phyloP scores from a whole-genome alignment of 1,140 invertebrate species.

The Caenorhabditis inopinata region DNA sequence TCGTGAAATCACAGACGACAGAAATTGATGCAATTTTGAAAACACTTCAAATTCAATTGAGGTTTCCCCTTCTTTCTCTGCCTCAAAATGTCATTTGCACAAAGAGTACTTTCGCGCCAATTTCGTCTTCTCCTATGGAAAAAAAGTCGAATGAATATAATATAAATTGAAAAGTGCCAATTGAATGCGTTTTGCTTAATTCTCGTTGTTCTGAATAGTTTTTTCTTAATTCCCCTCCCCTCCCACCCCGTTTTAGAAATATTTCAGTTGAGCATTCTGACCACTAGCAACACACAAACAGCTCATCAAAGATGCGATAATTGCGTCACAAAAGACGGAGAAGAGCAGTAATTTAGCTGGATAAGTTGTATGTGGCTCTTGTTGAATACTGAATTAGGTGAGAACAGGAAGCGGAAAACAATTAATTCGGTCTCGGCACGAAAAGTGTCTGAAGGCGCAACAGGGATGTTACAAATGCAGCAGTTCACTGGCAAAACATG shows the following conservation, averaged over 20 bases:
- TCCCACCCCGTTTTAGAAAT: no score
- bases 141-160: no score
- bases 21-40: slow-evolving; percentile 33
- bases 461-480: not conserved
- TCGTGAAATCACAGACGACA: slow-evolving; percentile 9
- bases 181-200: no score
- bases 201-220: no score
- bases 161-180: no score
- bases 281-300: not conserved
- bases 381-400: not conserved
- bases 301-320: slow-evolving; percentile 27
- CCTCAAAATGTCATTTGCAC: slow-evolving; percentile 29
- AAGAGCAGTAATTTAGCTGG: slow-evolving; percentile 11
- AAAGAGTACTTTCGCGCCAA: not conserved
- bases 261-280: not conserved
- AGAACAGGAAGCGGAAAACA: not conserved
- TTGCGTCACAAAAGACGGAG: slow-evolving; percentile 1
- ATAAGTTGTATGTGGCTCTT: slow-evolving; percentile 2
- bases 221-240: no score
- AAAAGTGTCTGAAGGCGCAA: not conserved
- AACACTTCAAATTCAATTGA: slow-evolving; percentile 31
- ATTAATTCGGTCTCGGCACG: slow-evolving; percentile 18
- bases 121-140: no score
- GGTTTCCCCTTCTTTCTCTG: not conserved
- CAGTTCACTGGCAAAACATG: no score